Evolutionary conservation across 2,113 vertebrate genomes (phyloP).

Genomic region (Dasyurus viverrinus): DNA sequence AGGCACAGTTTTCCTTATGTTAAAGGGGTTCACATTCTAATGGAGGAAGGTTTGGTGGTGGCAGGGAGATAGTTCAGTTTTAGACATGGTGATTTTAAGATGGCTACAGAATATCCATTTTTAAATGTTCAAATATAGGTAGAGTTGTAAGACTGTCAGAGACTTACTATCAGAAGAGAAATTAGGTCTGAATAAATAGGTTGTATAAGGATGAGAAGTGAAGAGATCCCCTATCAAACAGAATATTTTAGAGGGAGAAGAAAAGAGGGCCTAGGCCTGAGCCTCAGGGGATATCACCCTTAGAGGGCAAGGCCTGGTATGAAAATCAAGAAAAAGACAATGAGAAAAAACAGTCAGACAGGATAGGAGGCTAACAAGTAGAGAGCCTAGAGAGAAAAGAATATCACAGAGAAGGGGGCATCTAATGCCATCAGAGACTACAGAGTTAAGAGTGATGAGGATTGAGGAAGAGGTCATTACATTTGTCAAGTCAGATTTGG

Average conservation of each 20-base stretch:
- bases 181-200: not conserved
- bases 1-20: not conserved
- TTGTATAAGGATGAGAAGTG: slow-evolving; percentile 4
- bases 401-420: not conserved
- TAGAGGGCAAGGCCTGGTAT: not conserved
- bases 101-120: not conserved
- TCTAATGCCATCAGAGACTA: not conserved
- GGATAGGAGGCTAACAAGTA: not conserved
- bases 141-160: not conserved
- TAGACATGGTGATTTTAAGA: not conserved
- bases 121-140: not conserved
- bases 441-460: not conserved
- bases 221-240: not conserved
- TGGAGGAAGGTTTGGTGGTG: not conserved
- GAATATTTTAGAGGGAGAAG: not conserved
- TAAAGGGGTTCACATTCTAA: not conserved
- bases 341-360: not conserved
- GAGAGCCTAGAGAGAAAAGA: not conserved
- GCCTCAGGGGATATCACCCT: not conserved
- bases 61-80: slow-evolving; percentile 19
- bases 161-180: not conserved
- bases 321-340: not conserved
- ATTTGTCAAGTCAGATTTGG: not conserved
- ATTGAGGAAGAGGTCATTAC: not conserved
- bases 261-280: not conserved